Evolutionary conservation across 1,140 invertebrate species (phyloP), one percentile per base, ranked within the genome.

Genomic region (Rhynchophorus ferrugineus): DNA sequence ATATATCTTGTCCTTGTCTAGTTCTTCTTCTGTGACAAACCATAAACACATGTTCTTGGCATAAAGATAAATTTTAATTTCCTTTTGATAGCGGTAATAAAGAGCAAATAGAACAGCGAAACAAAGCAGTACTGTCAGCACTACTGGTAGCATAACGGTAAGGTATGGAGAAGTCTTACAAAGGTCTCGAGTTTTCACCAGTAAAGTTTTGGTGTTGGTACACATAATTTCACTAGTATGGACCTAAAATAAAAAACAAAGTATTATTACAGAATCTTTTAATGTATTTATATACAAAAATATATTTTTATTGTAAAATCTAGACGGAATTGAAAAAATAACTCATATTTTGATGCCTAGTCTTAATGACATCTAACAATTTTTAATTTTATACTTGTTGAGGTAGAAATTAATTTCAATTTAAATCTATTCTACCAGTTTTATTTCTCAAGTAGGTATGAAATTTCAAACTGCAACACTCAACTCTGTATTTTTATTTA

Each of bases 1-100:
- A 66, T 84, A 92, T 3, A 75, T 64, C 62, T 89, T 90, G 42
- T 88, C 79, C 55, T 81, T 80, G 61, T 89, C 87, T 2, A 87
- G 59, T 55, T 88, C 84, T 29, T 83, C 76, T 60, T 87, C 81
- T 1, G 78, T 80, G n/a, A 87, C 77, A 14, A 80, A 75, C 71
- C 80, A 80, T 14, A 85, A 63, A 49, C 78, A 82, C 22, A 78
- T 59, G 33, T 78, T 73, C 56, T 82, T 77, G 2, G 80, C 76
- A 60, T 80, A 86, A 1, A 89, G 64, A 79, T 82, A 87, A 9
- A 87, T 74, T 69, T 85, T 79, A 29, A 86, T 76, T 63, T 82
- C 75, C 51, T 69, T 68, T 61, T 83, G 71, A 51, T 79, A 83
- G 29, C 78, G 75, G 55, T 82, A 84, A 62, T 80, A 87, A 0